These are phyloP conservation scores for Lophotis ruficrista DNA, from an alignment of 2,113 vertebrate species.

Conservation along the genomic window DNA sequence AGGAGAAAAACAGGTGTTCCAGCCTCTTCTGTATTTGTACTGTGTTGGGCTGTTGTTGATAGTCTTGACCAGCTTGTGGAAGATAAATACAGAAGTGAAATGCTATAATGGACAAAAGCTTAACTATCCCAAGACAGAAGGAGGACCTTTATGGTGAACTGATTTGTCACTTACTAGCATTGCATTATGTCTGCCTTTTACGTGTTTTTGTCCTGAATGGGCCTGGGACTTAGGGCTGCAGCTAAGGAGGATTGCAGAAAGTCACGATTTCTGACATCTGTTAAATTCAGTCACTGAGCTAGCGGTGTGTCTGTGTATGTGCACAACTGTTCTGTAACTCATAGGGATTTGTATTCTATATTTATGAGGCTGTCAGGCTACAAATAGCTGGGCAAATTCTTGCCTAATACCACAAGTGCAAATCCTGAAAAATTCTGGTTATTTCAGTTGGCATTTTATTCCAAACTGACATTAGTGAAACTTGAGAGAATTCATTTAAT, in stretches of 20 bases:
- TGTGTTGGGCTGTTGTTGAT: neutral
- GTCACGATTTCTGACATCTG: neutral
- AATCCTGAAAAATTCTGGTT: neutral
- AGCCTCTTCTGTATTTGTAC: neutral
- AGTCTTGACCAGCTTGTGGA: neutral
- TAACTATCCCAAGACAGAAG: neutral
- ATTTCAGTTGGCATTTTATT: neutral
- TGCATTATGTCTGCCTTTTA: neutral
- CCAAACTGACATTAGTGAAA: neutral
- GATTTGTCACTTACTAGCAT: neutral
- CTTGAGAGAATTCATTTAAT: neutral
- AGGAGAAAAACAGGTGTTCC: neutral
- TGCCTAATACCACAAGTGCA: neutral
- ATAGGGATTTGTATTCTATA: neutral
- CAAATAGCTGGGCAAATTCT: neutral
- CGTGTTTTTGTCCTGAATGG: accelerated
- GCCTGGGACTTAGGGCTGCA: neutral
- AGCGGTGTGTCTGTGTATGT: neutral
- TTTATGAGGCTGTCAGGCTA: neutral
- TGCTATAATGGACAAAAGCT: neutral
- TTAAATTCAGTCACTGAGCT: neutral
- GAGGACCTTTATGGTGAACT: neutral
- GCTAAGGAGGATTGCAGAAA: neutral
- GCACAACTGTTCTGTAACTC: neutral
- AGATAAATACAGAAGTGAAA: neutral